phyloP scores from a whole-genome alignment of 1,140 invertebrate genomes.

The Bombus superbus region DNA sequence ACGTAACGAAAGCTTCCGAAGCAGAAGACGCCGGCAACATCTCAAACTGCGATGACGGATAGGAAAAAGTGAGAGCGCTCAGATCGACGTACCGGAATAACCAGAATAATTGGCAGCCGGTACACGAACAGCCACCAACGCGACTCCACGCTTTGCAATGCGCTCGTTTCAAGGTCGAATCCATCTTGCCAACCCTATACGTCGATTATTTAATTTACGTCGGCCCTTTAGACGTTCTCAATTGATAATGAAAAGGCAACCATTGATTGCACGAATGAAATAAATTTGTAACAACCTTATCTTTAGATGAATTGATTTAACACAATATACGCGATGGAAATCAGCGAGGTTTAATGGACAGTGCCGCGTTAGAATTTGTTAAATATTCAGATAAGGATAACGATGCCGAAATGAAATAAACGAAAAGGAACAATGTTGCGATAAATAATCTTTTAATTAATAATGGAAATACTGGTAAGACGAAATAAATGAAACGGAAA shows the following conservation, averaged over 20 bases:
- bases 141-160: conserved; percentile 15
- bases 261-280: not conserved
- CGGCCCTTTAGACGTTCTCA: not conserved
- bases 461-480: too few species aligned
- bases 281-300: not conserved
- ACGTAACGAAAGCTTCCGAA: conserved; percentile 47
- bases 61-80: conserved; percentile 55
- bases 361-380: not conserved
- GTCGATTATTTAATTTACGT: conserved; percentile 2
- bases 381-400: not conserved
- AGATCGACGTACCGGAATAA: conserved; percentile 68
- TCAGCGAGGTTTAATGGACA: too few species aligned
- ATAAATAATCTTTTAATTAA: too few species aligned
- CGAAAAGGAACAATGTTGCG: not conserved
- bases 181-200: not conserved
- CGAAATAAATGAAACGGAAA: not conserved
- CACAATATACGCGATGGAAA: too few species aligned
- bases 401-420: not conserved
- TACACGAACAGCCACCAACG: not conserved
- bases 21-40: not conserved
- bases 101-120: conserved; percentile 73
- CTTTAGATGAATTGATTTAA: not conserved
- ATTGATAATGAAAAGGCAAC: not conserved
- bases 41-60: conserved; percentile 49
- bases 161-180: conserved; percentile 45